Evolutionary conservation across 2,888 invertebrate species (phyloP), one percentile per base, ranked within the genome.

Genomic region (Calephelis perditalis): DNA sequence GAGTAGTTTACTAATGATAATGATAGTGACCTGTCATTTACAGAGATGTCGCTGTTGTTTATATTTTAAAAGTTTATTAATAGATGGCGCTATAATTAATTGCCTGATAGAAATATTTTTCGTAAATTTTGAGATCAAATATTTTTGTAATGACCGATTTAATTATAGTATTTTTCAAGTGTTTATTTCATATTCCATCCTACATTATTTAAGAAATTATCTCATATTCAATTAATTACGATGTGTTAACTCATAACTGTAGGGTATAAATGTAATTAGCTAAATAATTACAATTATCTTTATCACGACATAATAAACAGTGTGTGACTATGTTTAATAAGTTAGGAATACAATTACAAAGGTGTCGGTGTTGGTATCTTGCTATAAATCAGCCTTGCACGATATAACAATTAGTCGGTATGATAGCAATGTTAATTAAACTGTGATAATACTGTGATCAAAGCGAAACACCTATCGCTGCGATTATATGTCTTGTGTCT

Each of bases 391-490:
- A 91, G 81, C 79, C 81, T 49, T 49, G 82, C 84, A 79, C 89
- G 88, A 90, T 91, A 86, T 88, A 91, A 91, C 90, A 91, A 91
- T 91, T 91, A 90, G 90, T 81, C 77, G 88, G 86, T 83, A 90
- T 86, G 87, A 85, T 86, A 86, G 86, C 85, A 87, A 89, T 91
- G 89, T 90, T 91, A 91, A 91, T 91, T 90, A 90, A 91, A 90
- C 81, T 82, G 74, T 79, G 78, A 82, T 86, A 82, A 80, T 81
- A 62, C 65, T 62, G 63, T 63, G 65, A 67, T 65, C 64, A 61
- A 62, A 63, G 60, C 61, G 52, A 36, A 40, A 52, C 54, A 52
- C 52, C 59, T 10, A 49, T 49, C 49, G 26, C 9, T 26, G 49
- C 26, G 7, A 49, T 49, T 15, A 49, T 26, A 15, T 9, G 8